phyloP scores from a whole-genome alignment of 2,113 vertebrate genomes.

The Ranitomeya imitator region DNA sequence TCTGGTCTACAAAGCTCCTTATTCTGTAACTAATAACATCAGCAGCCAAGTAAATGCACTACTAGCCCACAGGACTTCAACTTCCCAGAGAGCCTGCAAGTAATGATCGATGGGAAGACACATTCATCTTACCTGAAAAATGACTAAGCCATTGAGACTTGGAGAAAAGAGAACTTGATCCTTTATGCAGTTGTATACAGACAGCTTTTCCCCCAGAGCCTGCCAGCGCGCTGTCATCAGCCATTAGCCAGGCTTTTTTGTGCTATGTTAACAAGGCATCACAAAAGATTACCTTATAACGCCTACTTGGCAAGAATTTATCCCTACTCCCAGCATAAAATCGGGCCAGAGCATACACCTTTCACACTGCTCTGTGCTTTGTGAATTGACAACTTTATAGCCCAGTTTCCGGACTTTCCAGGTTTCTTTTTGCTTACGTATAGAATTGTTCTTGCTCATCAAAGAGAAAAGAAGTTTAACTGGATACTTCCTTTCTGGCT shows the following conservation, averaged over 20 bases:
- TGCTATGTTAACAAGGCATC: slow-evolving; percentile 28
- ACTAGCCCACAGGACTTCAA: slow-evolving; percentile 48
- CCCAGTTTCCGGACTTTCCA: slow-evolving; percentile 44
- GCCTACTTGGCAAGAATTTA: slow-evolving; percentile 29
- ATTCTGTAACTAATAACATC: slow-evolving; percentile 51
- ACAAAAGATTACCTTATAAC: slow-evolving; percentile 44
- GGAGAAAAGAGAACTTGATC: slow-evolving; percentile 51
- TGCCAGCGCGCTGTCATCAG: slow-evolving; percentile 42
- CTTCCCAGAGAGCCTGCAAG: slow-evolving; percentile 50
- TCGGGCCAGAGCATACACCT: slow-evolving; percentile 16
- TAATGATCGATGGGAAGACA: slow-evolving; percentile 52
- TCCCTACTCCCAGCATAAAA: slow-evolving; percentile 2
- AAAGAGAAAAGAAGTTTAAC: slow-evolving; percentile 36
- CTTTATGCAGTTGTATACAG: slow-evolving; percentile 41
- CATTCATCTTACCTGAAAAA: slow-evolving; percentile 58
- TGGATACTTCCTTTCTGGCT: slow-evolving; percentile 23
- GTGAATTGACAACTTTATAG: slow-evolving; percentile 36
- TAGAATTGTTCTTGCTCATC: slow-evolving; percentile 4
- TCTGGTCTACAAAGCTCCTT: slow-evolving; percentile 53
- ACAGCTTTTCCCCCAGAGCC: slow-evolving; percentile 28
- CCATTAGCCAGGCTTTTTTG: slow-evolving; percentile 25
- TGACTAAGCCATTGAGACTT: slow-evolving; percentile 51
- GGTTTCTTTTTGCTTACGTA: neutral
- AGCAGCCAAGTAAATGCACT: slow-evolving; percentile 39
- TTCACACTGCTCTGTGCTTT: slow-evolving; percentile 14